A percentile compares a stretch with the other conserved stretches of the same genome.
Evolutionary conservation across 2,888 invertebrate species (phyloP).

Genomic region (Agrotis clavis): DNA sequence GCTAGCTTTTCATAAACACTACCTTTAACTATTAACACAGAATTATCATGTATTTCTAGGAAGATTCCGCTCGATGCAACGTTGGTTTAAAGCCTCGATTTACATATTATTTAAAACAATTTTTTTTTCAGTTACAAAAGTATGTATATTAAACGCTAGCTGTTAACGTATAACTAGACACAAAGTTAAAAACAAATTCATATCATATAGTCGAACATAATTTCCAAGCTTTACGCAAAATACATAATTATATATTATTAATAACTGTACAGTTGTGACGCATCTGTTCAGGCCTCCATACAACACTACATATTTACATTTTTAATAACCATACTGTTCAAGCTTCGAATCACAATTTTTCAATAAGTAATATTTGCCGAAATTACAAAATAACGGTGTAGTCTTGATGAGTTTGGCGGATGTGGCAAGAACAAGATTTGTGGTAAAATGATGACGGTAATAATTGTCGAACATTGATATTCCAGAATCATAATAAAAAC

Average conservation of each 20-base stretch:
- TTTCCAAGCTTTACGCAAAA: constrained; percentile 81
- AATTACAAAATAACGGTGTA: constrained; percentile 64
- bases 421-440: constrained; percentile 42
- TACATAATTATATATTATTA: constrained; percentile 59
- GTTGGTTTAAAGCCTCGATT: constrained; percentile 56
- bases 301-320: constrained; percentile 87
- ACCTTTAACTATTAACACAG: constrained; percentile 60
- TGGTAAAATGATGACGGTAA: background rate
- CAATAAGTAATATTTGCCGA: constrained; percentile 83
- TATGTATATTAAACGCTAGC: constrained; percentile 58
- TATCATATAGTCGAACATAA: constrained; percentile 84
- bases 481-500: background rate
- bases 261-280: constrained; percentile 83
- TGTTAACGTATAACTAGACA: constrained; percentile 56
- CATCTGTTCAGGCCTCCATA: constrained; percentile 84
- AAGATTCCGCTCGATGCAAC: constrained; percentile 63
- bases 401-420: constrained; percentile 62
- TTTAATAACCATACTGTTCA: constrained; percentile 69
- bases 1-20: constrained; percentile 57
- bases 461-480: background rate
- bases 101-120: constrained; percentile 53
- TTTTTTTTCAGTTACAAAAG: constrained; percentile 53
- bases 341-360: constrained; percentile 76
- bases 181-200: constrained; percentile 77
- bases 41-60: constrained; percentile 57